Conservation (phyloP, 2,797 vertebrate genomes). For the Merluccius polli region DNA sequence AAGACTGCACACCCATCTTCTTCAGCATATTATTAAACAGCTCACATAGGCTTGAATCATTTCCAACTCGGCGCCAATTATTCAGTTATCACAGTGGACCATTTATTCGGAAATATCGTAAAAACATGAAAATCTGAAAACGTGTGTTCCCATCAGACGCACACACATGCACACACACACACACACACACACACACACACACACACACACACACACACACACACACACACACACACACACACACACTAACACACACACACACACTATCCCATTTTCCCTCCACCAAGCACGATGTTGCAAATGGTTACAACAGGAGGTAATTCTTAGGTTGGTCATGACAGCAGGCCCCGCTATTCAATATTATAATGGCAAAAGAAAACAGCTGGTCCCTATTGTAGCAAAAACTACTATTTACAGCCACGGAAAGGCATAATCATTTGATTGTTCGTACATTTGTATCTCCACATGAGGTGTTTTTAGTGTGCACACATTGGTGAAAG, state of each 20-base stretch:
- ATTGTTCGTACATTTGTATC: constrained; percentile 1
- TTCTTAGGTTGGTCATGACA: background rate
- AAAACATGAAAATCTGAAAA: background rate
- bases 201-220: too few relatives aligned
- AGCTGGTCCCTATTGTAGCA: background rate
- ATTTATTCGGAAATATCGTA: background rate
- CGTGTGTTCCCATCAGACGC: too few relatives aligned
- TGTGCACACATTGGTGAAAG: constrained; percentile 23
- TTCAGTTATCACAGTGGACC: background rate
- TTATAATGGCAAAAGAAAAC: background rate
- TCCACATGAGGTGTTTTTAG: constrained; percentile 10
- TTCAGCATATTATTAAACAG: background rate
- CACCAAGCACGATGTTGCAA: background rate
- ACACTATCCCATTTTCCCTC: too few relatives aligned
- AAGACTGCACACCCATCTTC: background rate
- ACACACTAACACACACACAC: too few relatives aligned
- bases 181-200: too few relatives aligned
- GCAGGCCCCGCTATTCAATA: background rate
- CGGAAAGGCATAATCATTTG: background rate
- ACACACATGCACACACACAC: too few relatives aligned
- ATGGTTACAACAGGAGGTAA: background rate
- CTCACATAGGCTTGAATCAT: background rate
- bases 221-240: too few relatives aligned
- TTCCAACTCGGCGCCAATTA: background rate
- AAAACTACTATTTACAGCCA: background rate